A percentile compares a stretch with the other conserved stretches of the same genome.
phyloP scores from a whole-genome alignment of 1,140 invertebrate species.

The Anadara kagoshimensis region DNA sequence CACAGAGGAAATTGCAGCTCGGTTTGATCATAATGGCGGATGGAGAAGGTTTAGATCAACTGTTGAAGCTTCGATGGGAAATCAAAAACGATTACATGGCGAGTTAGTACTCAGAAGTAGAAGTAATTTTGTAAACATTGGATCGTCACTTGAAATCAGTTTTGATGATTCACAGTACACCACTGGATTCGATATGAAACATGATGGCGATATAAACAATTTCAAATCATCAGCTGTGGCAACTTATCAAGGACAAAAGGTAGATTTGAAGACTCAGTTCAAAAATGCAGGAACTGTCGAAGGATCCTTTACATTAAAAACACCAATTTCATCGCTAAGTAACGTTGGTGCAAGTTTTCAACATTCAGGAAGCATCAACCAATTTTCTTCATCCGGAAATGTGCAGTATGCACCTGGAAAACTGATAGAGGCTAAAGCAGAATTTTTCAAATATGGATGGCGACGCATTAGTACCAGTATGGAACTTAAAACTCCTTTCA shows the following conservation, averaged over 20 bases:
- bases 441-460: neutral
- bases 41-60: conserved; percentile 7
- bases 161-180: neutral
- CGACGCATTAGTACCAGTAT: conserved; percentile 17
- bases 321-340: conserved; percentile 41
- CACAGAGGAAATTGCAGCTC: neutral
- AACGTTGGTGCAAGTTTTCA: conserved; percentile 39
- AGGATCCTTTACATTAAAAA: conserved; percentile 40
- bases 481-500: conserved; percentile 36
- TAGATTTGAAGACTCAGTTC: neutral
- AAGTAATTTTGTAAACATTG: neutral
- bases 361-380: conserved; percentile 39
- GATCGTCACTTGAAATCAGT: neutral
- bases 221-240: conserved; percentile 6
- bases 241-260: neutral
- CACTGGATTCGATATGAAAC: neutral
- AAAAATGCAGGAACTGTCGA: neutral
- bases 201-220: neutral
- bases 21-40: conserved; percentile 1
- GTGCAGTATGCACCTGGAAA: conserved; percentile 13
- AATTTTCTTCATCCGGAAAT: conserved; percentile 24
- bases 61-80: neutral
- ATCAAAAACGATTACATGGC: neutral
- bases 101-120: neutral
- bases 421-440: conserved; percentile 15